Evolutionary conservation across 2,113 vertebrate species (phyloP).

Genomic region (rat (Rattus norvegicus)): GRCr8 NC_086035.1:19740001-19740500

Average conservation of each 20-base stretch:
- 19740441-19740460: not conserved
- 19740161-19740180: not conserved
- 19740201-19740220: not conserved
- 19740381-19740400: too few relatives aligned
- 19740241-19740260: not conserved
- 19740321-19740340: not conserved
- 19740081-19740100: not conserved
- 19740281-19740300: conserved; percentile 59
- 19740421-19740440: conserved; percentile 25
- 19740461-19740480: not conserved
- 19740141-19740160: not conserved
- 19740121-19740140: not conserved
- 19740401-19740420: not conserved
- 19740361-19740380: too few relatives aligned
- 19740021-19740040: not conserved
- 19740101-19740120: not conserved
- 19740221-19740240: not conserved
- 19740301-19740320: conserved; percentile 59
- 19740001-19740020: not conserved
- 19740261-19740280: conserved; percentile 39
- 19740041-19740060: not conserved
- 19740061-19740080: not conserved
- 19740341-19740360: too few relatives aligned
- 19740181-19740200: not conserved
- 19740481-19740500: conserved; percentile 8